Evolutionary conservation across 2,797 vertebrate species (phyloP).

Genomic region (Coendou prehensilis): DNA sequence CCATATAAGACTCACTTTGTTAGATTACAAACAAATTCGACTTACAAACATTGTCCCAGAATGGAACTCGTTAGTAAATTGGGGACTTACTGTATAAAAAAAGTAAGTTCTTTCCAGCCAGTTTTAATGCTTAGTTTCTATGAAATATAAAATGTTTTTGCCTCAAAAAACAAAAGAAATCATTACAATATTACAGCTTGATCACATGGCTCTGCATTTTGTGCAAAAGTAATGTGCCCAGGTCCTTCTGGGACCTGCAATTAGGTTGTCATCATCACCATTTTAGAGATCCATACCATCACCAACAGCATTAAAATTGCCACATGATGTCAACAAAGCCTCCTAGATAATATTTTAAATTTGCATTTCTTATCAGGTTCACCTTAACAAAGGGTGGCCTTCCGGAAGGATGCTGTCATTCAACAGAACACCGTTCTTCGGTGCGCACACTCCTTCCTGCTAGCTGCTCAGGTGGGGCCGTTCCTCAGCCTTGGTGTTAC

Average conservation of each 20-base stretch:
- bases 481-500: not conserved
- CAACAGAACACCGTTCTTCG: not conserved
- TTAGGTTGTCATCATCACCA: not conserved
- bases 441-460: not conserved
- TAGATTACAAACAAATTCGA: not conserved
- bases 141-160: not conserved
- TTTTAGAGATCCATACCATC: not conserved
- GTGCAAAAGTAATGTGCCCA: not conserved
- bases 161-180: not conserved
- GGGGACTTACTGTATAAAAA: not conserved
- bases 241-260: not conserved
- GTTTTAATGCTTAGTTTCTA: not conserved
- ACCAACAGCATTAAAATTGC: not conserved
- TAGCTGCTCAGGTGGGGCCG: not conserved
- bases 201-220: not conserved
- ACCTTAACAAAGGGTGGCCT: not conserved
- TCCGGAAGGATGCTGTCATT: not conserved
- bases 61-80: not conserved
- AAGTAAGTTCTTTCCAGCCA: not conserved
- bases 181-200: not conserved
- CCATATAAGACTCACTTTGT: not conserved
- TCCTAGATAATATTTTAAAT: not conserved
- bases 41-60: not conserved
- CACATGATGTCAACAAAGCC: not conserved
- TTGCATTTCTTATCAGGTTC: not conserved